Conservation (phyloP, 2,113 vertebrate genomes). For the Cariama cristata region DNA sequence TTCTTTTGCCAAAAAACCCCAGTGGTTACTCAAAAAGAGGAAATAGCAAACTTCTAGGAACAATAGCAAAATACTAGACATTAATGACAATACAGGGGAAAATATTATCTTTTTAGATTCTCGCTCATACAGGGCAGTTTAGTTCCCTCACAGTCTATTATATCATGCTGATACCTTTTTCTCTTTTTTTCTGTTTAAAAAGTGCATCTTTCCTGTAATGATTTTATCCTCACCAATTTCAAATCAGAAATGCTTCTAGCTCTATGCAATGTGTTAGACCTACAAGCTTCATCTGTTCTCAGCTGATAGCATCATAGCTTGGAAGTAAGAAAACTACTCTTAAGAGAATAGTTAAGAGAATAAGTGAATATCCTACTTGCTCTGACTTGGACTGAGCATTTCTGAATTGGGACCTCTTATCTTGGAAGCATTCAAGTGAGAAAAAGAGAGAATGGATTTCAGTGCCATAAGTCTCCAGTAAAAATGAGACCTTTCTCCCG, state of each 20-base stretch:
- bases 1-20: background rate
- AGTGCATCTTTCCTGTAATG: background rate
- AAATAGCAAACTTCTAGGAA: background rate
- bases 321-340: background rate
- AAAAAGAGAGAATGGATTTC: background rate
- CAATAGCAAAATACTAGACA: background rate
- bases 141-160: background rate
- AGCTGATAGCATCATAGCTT: background rate
- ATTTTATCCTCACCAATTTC: background rate
- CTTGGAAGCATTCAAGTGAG: background rate
- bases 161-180: background rate
- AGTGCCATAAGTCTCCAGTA: background rate
- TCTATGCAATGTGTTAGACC: background rate
- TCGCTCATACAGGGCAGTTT: background rate
- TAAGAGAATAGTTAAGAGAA: background rate
- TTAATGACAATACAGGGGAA: accelerated
- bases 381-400: background rate
- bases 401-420: background rate
- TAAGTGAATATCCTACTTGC: background rate
- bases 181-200: background rate
- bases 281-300: background rate
- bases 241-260: background rate
- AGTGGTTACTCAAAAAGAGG: background rate
- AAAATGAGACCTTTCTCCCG: background rate
- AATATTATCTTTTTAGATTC: background rate